These are phyloP conservation scores for Phylloscopus trochilus DNA, from an alignment of 2,113 vertebrate genomes.

Conservation along the genomic window DNA sequence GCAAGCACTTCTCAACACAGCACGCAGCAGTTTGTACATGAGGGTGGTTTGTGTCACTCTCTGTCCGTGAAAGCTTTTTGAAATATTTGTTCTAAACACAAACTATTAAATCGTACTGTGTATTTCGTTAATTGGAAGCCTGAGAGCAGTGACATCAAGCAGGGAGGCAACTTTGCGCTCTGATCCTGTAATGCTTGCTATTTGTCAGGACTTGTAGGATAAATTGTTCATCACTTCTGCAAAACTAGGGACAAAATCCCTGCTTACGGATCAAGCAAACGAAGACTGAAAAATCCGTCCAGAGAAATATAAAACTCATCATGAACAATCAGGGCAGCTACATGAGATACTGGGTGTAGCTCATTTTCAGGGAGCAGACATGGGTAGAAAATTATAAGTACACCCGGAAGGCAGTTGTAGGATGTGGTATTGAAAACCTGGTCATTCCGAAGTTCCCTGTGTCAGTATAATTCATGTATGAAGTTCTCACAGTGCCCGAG, in stretches of 20 bases:
- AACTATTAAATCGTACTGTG: background rate
- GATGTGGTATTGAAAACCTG: background rate
- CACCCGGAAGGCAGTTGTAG: fast-evolving
- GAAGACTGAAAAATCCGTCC: background rate
- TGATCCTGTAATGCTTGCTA: background rate
- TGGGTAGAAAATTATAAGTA: background rate
- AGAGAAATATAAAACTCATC: background rate
- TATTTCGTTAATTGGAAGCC: background rate
- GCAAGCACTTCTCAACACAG: background rate
- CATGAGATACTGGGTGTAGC: background rate
- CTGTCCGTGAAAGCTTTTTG: background rate
- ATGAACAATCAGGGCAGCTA: background rate
- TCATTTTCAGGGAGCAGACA: background rate
- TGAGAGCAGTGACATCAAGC: background rate
- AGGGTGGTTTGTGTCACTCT: background rate
- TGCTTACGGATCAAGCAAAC: background rate
- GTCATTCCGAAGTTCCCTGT: background rate
- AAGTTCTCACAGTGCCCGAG: background rate
- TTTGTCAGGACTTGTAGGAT: background rate
- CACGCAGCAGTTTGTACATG: background rate
- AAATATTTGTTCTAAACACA: background rate
- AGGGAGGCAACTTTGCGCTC: background rate
- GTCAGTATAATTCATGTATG: background rate
- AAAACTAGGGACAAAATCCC: background rate
- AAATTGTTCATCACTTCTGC: background rate